Evolutionary conservation across 2,888 invertebrate species (phyloP).

Genomic region (Diabrotica balteata): DNA sequence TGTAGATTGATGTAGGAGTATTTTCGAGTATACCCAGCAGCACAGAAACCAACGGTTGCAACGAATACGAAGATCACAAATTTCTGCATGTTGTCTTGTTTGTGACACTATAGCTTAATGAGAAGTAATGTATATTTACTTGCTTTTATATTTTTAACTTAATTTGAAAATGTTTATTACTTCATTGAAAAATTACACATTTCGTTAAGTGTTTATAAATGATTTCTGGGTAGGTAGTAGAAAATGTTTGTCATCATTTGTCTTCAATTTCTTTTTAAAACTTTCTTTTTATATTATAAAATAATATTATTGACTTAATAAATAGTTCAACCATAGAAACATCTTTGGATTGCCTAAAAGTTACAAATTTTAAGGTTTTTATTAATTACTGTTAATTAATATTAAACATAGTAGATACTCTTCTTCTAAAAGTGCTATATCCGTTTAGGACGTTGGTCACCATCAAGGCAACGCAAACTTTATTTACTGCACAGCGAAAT

Average conservation of each 20-base stretch:
- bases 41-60: slow-evolving; percentile 3
- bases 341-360: background rate
- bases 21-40: slow-evolving; percentile 25
- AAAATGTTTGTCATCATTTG: no score
- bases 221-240: background rate
- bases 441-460: no score
- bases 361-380: no score
- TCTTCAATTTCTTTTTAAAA: no score
- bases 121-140: background rate
- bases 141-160: slow-evolving; percentile 4
- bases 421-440: no score
- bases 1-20: slow-evolving; percentile 68
- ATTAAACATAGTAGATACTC: no score
- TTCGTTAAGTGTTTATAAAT: background rate
- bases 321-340: background rate
- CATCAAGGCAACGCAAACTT: no score
- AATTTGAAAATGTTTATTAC: background rate
- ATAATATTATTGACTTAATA: background rate
- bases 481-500: no score
- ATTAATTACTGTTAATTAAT: no score
- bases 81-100: slow-evolving; percentile 8
- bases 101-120: background rate
- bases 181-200: background rate
- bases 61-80: slow-evolving; percentile 10
- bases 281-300: background rate